These are phyloP conservation scores for Gnatocerus cornutus DNA, from an alignment of 2,888 invertebrate species.

Conservation along the genomic window DNA sequence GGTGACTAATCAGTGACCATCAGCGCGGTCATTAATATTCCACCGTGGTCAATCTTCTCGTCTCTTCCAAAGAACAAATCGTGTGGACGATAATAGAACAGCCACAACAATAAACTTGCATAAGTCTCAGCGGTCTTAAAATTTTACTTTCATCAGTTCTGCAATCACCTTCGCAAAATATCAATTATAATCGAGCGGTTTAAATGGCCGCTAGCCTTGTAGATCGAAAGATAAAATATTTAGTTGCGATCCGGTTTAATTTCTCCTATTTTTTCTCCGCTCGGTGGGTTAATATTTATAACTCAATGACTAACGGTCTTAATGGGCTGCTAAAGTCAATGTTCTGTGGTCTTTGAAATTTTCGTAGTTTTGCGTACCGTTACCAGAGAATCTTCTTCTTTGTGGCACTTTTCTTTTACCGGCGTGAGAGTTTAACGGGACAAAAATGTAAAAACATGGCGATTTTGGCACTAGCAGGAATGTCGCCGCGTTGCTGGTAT, in stretches of 20 bases:
- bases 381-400: conserved; percentile 6
- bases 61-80: conserved; percentile 13
- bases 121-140: conserved; percentile 4
- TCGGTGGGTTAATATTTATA: conserved; percentile 22
- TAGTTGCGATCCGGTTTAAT: conserved; percentile 9
- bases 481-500: background rate
- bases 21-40: conserved; percentile 52
- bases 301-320: conserved; percentile 26
- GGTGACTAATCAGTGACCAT: conserved; percentile 48
- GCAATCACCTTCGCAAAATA: conserved; percentile 13
- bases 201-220: conserved; percentile 21
- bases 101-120: conserved; percentile 24
- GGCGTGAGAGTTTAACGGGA: conserved; percentile 50
- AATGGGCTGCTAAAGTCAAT: conserved; percentile 23
- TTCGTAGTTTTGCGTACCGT: conserved; percentile 15
- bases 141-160: conserved; percentile 3
- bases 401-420: conserved; percentile 51
- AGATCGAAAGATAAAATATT: conserved; percentile 28
- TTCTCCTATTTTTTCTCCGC: background rate
- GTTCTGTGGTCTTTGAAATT: conserved; percentile 23
- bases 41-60: conserved; percentile 16
- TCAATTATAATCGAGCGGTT: conserved; percentile 15
- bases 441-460: conserved; percentile 18
- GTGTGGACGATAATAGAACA: conserved; percentile 7
- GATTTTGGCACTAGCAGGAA: conserved; percentile 19